phyloP scores from a whole-genome alignment of 2,797 vertebrate species.

The Pelobates cultripes region DNA sequence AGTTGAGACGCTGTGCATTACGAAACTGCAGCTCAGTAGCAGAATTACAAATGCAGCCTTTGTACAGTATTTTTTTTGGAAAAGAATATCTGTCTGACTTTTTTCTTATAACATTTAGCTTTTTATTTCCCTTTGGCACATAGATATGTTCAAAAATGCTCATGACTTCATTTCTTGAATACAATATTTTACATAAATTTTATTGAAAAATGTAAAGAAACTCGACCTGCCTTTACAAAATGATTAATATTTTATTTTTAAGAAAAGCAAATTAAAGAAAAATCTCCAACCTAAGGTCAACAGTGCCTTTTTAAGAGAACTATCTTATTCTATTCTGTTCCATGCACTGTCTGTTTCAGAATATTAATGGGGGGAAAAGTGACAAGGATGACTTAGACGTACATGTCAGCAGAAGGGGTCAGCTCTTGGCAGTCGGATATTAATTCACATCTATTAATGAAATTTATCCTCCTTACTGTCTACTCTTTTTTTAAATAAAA shows the following conservation, averaged over 20 bases:
- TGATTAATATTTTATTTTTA: conserved; percentile 94
- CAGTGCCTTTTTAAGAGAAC: conserved; percentile 89
- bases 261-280: conserved; percentile 91
- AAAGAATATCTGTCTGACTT: conserved; percentile 63
- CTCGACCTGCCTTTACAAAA: conserved; percentile 79
- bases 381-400: conserved; percentile 86
- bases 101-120: conserved; percentile 70
- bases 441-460: conserved; percentile 92
- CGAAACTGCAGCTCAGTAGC: conserved; percentile 65
- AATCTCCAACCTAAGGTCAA: conserved; percentile 87
- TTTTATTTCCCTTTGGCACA: conserved; percentile 74
- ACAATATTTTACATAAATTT: conserved; percentile 76
- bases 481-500: conserved; percentile 69
- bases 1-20: background rate
- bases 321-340: conserved; percentile 83
- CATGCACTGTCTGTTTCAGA: conserved; percentile 81
- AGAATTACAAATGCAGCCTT: conserved; percentile 71
- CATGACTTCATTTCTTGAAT: conserved; percentile 78
- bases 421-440: conserved; percentile 85
- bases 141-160: conserved; percentile 67
- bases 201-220: conserved; percentile 77
- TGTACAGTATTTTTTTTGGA: conserved; percentile 64
- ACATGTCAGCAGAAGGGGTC: conserved; percentile 90
- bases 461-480: conserved; percentile 84
- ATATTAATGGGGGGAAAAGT: conserved; percentile 88